phyloP scores from a whole-genome alignment of 2,888 invertebrate genomes.

The Pollenia amentaria region DNA sequence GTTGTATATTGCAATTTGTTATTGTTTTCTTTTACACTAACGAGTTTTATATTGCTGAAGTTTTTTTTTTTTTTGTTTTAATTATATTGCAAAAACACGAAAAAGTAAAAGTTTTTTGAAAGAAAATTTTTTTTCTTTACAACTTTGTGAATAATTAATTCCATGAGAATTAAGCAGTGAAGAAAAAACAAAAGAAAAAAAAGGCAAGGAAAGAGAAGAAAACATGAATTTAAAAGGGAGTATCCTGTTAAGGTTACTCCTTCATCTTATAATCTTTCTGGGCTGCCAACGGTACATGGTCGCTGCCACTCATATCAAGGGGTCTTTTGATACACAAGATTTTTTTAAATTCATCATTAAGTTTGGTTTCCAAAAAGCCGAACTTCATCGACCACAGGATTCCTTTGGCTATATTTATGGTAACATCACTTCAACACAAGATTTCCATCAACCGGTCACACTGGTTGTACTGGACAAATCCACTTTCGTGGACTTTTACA shows the following conservation, averaged over 20 bases:
- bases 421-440: constrained; percentile 91
- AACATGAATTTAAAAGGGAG: constrained; percentile 68
- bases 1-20: constrained; percentile 35
- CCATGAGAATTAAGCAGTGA: constrained; percentile 2
- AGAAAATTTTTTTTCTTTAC: background rate
- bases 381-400: constrained; percentile 92
- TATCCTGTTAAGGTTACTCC: constrained; percentile 53
- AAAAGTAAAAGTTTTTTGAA: constrained; percentile 49
- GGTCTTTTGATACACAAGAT: constrained; percentile 88
- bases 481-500: constrained; percentile 95
- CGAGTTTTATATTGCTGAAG: constrained; percentile 24
- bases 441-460: constrained; percentile 87
- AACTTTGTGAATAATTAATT: constrained; percentile 23
- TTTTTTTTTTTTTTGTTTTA: constrained; percentile 5
- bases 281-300: background rate
- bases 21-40: constrained; percentile 27
- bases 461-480: constrained; percentile 95
- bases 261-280: constrained; percentile 50
- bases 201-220: constrained; percentile 7
- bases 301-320: constrained; percentile 86
- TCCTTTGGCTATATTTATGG: constrained; percentile 98
- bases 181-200: background rate
- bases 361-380: constrained; percentile 98
- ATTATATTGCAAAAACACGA: background rate
- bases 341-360: constrained; percentile 97